These are phyloP conservation scores for Eulithis testata DNA, from an alignment of 2,888 invertebrate species.

Conservation along the genomic window DNA sequence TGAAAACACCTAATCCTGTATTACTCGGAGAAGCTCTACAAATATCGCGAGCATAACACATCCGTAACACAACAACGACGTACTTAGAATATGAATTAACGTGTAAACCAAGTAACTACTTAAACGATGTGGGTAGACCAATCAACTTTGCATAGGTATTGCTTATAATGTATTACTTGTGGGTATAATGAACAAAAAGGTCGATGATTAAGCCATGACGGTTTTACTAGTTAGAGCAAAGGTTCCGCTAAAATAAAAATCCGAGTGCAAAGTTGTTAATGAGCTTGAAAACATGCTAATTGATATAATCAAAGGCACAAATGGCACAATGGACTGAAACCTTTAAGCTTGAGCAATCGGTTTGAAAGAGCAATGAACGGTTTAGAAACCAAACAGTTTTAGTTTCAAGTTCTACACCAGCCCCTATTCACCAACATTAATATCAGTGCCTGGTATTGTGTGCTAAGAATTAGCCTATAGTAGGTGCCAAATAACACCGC, in stretches of 20 bases:
- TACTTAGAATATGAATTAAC: conserved; percentile 22
- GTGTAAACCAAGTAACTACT: conserved; percentile 5
- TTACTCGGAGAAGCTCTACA: conserved; percentile 36
- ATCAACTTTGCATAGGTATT: neutral
- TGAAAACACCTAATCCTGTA: conserved; percentile 27
- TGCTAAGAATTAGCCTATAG: neutral
- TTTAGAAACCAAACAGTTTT: neutral
- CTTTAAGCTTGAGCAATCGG: neutral
- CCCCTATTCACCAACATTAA: neutral
- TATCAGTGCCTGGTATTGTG: neutral
- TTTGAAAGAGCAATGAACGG: neutral
- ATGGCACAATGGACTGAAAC: neutral
- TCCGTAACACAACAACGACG: conserved; percentile 24
- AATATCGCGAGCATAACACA: conserved; percentile 26
- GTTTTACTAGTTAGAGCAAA: too few relatives aligned
- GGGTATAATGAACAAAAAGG: neutral
- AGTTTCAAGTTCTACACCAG: neutral
- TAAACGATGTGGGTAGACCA: neutral
- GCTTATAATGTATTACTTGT: neutral
- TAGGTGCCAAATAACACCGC: too few relatives aligned
- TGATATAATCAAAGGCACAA: neutral
- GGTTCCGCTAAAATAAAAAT: too few relatives aligned
- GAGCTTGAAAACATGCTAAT: neutral
- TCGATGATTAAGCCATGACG: neutral
- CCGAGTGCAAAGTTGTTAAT: neutral